Base-by-base conservation (phyloP, 1,140 invertebrate genomes). In the Eumaeus atala region DNA sequence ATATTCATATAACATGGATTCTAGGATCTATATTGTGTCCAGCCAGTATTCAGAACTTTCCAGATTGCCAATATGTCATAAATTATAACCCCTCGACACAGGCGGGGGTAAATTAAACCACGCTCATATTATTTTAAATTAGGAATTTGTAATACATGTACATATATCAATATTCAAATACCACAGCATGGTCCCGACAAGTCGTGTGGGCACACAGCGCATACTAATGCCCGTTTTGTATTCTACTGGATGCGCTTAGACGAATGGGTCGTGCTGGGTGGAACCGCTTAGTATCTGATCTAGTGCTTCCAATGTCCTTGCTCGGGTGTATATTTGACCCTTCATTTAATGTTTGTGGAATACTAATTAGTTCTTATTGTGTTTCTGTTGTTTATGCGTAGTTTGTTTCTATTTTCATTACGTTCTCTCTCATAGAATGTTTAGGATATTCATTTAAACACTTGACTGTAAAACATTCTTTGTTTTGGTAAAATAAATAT, bases 161-260 rank as follows among this genome's bases (percentile, higher is more conserved):
- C 14, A 16, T 28, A 28, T 16, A 81, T 84, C 73, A 81, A 80
- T 81, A 84, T 84, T 79, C 74, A 72, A 77, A 77, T 75, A 64
- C 70, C 66, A 59, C 59, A 59, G 58, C 60, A 18, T 57, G 62
- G 73, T 67, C 65, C 67, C 63, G 68, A 71, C 67, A 64, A 84
- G 81, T 81, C 77, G 80, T 81, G 80, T 62, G 58, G 51, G 59
- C 47, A 56, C 49, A 63, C 42, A 42, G 44, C 37, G 77, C 73
- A 83, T 81, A 81, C 74, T 65, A 75, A 83, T 64, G 53, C 18
- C 38, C 61, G 54, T 74, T 84, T 80, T 66, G 76, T 84, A 84
- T 84, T 78, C 80, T 70, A 53, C 59, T 67, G 69, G 67, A 52
- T 59, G 49, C 54, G 48, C 52, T 62, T 72, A 72, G 66, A 50